Percentiles rank a stretch among this genome's conserved stretches.
Evolutionary conservation across 2,113 vertebrate species (phyloP).

Genomic region (Thomomys bottae): DNA sequence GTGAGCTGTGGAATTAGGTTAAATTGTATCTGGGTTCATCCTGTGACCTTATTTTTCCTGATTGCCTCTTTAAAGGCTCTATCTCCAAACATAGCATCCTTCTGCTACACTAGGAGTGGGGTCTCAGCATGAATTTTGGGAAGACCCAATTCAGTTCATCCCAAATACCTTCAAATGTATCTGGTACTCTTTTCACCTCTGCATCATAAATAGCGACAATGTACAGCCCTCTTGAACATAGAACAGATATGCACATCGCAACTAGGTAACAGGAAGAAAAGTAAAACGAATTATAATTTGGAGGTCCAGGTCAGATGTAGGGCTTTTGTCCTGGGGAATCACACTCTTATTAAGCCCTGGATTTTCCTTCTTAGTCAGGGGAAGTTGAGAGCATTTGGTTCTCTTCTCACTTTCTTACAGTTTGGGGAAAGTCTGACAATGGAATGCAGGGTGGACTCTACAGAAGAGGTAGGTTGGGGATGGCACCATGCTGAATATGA

Average conservation of each 20-base stretch:
- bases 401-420: background rate
- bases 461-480: background rate
- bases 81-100: background rate
- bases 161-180: no score
- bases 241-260: no score
- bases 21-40: background rate
- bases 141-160: background rate
- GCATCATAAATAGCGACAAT: rapidly evolving
- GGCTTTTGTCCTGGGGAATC: background rate
- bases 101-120: background rate
- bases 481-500: background rate
- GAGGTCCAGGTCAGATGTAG: background rate
- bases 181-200: background rate
- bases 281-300: no score
- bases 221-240: no score
- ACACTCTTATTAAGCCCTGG: background rate
- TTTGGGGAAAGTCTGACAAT: background rate
- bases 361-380: background rate
- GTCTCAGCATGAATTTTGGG: background rate
- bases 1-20: background rate
- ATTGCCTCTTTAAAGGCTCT: background rate
- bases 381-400: background rate
- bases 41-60: background rate
- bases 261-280: no score
- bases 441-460: background rate